Percentiles rank a stretch among this genome's conserved stretches.
These are phyloP conservation scores for Ursus arctos DNA, from an alignment of 2,113 vertebrate species.

Conservation along the genomic window DNA sequence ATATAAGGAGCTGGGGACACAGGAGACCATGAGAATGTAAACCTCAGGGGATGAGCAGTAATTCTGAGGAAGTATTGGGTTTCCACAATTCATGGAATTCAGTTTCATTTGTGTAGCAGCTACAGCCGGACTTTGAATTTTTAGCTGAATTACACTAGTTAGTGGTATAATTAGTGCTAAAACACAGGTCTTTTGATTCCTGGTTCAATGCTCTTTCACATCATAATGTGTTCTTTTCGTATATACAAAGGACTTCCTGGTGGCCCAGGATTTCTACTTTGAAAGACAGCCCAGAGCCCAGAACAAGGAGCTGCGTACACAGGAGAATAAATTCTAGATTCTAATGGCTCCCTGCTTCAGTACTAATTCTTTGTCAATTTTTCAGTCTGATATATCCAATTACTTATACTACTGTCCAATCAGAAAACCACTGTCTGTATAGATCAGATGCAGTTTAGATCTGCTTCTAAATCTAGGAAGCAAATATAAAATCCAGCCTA, in stretches of 20 bases:
- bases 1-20: background rate
- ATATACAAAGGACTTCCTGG: background rate
- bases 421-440: background rate
- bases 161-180: background rate
- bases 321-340: background rate
- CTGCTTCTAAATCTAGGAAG: constrained; percentile 25
- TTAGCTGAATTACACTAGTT: background rate
- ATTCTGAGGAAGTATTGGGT: background rate
- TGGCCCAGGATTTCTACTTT: background rate
- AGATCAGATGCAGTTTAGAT: background rate
- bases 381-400: background rate
- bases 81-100: constrained; percentile 17
- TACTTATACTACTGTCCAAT: background rate
- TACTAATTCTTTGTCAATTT: constrained; percentile 17
- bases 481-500: background rate
- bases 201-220: background rate
- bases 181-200: constrained; percentile 1
- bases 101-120: background rate
- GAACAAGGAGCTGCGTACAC: background rate
- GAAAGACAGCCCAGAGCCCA: background rate
- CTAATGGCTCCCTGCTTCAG: background rate
- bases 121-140: background rate
- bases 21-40: background rate
- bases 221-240: background rate
- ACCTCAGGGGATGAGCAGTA: background rate